A percentile compares a stretch with the other conserved stretches of the same genome.
Conservation (phyloP, 1,140 invertebrate species). For the Littorina saxatilis region DNA sequence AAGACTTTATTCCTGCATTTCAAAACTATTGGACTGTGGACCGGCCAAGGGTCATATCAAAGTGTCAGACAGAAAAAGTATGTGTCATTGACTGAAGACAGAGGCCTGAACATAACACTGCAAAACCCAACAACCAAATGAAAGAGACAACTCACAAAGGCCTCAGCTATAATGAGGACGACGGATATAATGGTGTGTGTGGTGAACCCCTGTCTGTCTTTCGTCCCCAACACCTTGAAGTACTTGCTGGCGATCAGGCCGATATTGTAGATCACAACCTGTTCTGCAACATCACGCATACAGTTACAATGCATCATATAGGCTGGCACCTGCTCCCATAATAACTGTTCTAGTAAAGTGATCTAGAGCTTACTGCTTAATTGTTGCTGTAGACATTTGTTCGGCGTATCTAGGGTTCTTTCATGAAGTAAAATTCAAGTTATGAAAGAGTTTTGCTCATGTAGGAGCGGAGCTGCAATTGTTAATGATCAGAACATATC, state of each 20-base stretch:
- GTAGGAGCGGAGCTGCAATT: not conserved
- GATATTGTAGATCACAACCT: conserved; percentile 78
- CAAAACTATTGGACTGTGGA: too few relatives aligned
- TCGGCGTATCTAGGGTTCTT: not conserved
- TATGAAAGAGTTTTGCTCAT: conserved; percentile 20
- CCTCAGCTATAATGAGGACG: conserved; percentile 76
- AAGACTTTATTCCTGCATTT: too few relatives aligned
- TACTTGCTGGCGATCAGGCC: conserved; percentile 78
- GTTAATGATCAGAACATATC: too few relatives aligned
- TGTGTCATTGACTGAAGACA: too few relatives aligned
- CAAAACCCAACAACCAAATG: too few relatives aligned
- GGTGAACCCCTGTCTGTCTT: conserved; percentile 76
- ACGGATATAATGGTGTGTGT: conserved; percentile 70
- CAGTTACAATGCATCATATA: too few relatives aligned
- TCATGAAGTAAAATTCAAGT: not conserved
- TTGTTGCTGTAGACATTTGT: not conserved
- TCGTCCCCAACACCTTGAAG: conserved; percentile 78
- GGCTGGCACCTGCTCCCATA: not conserved
- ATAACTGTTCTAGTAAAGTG: not conserved
- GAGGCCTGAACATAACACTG: too few relatives aligned
- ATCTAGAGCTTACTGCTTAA: conserved; percentile 9
- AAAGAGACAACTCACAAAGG: conserved; percentile 76
- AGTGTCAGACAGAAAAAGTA: too few relatives aligned
- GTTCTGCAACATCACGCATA: conserved; percentile 71
- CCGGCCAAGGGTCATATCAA: too few relatives aligned